These are phyloP conservation scores for Turritopsis dohrnii DNA, from an alignment of 30 jellyfish, hydroid and myxozoan genomes.

Conservation along the genomic window DNA sequence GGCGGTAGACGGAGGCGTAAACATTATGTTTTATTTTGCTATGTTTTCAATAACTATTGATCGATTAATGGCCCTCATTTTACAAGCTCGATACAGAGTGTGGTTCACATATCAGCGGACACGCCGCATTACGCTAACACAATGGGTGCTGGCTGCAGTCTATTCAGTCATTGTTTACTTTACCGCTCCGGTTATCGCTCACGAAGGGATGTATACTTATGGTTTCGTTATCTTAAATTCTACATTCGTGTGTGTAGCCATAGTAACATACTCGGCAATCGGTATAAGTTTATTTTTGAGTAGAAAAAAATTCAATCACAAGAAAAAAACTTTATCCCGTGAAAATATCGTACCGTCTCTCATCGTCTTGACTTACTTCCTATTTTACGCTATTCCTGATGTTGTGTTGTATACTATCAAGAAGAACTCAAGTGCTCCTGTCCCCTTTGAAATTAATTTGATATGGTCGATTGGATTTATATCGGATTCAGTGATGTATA, in stretches of 20 bases:
- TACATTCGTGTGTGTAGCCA: not conserved
- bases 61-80: not conserved
- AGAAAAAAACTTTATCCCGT: not conserved
- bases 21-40: not conserved
- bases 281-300: not conserved
- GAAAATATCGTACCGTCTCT: not conserved
- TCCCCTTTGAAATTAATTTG: not conserved
- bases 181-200: not conserved
- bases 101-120: not conserved
- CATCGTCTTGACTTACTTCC: not conserved
- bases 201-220: not conserved
- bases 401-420: not conserved
- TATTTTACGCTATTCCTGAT: not conserved
- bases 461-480: not conserved
- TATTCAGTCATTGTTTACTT: not conserved
- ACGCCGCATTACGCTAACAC: not conserved
- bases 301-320: not conserved
- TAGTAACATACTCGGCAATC: not conserved
- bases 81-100: not conserved
- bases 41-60: not conserved
- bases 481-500: not conserved
- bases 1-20: not conserved
- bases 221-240: not conserved
- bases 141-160: not conserved
- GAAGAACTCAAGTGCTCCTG: not conserved